These are phyloP conservation scores for Artemia franciscana DNA, from an alignment of 1,140 invertebrate genomes.

Conservation along the genomic window DNA sequence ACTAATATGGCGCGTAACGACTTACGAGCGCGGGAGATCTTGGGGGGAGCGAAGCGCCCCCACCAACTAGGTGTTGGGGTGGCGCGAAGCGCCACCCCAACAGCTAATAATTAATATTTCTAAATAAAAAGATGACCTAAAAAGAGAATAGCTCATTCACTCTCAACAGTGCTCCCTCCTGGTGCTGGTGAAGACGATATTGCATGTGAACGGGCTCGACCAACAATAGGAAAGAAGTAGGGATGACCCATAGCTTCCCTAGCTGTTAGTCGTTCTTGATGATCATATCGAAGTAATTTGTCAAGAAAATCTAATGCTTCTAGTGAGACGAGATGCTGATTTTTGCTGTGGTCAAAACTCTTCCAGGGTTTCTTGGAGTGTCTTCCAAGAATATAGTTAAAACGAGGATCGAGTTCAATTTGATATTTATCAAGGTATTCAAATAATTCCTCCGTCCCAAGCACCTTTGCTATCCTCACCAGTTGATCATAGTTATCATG, in stretches of 20 bases:
- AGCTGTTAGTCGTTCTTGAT: constrained; percentile 35
- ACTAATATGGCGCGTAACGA: too few relatives aligned
- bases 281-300: constrained; percentile 35
- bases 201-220: neutral
- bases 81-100: too few relatives aligned
- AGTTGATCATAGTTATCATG: constrained; percentile 44
- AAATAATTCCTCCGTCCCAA: constrained; percentile 39
- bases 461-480: constrained; percentile 38
- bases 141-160: neutral
- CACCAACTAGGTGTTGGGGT: too few relatives aligned
- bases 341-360: constrained; percentile 37
- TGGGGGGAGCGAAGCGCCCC: too few relatives aligned
- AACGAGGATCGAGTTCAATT: constrained; percentile 36
- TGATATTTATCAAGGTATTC: constrained; percentile 41
- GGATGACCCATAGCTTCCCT: constrained; percentile 39
- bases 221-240: constrained; percentile 25
- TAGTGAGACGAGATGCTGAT: constrained; percentile 35
- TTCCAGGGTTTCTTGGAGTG: constrained; percentile 41
- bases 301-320: constrained; percentile 39
- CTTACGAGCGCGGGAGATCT: too few relatives aligned
- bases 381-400: constrained; percentile 40
- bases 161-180: neutral
- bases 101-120: too few relatives aligned
- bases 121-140: neutral
- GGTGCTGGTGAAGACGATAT: neutral